Evolutionary conservation across 2,113 vertebrate species (phyloP).

Genomic region (Lagopus leucura): DNA sequence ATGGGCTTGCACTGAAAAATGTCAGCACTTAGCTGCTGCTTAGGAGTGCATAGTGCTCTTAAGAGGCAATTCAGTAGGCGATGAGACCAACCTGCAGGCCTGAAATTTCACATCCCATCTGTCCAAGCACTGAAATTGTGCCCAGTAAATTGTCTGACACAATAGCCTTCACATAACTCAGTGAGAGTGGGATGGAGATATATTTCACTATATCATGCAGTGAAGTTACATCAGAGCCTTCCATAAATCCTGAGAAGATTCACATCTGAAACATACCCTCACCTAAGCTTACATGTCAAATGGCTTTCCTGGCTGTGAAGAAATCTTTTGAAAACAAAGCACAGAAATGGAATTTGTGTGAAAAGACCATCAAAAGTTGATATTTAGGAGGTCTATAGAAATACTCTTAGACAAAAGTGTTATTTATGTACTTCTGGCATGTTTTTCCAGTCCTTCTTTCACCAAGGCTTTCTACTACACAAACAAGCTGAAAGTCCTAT

Average conservation of each 20-base stretch:
- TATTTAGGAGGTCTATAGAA: not conserved
- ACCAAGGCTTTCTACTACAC: not conserved
- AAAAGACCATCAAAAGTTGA: not conserved
- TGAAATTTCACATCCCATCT: constrained; percentile 9
- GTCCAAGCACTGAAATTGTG: not conserved
- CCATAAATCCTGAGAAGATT: constrained; percentile 44
- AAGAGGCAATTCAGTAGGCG: not conserved
- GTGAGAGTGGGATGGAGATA: not conserved
- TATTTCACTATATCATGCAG: constrained; percentile 1
- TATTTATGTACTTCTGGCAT: constrained; percentile 23
- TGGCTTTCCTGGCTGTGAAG: not conserved
- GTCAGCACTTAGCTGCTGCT: not conserved
- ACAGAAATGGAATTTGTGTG: not conserved
- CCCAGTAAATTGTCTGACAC: not conserved
- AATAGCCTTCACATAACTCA: not conserved
- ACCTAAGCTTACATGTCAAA: constrained; percentile 22
- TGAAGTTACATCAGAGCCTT: constrained; percentile 8
- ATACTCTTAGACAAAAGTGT: not conserved
- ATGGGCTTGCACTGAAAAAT: not conserved
- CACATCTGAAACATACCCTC: not conserved
- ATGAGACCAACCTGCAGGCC: not conserved
- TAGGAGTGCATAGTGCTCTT: not conserved
- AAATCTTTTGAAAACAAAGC: not conserved
- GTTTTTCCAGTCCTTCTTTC: not conserved
- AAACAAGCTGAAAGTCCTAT: not conserved